Evolutionary conservation across 2,113 vertebrate genomes (phyloP).

Genomic region (Solea senegalensis): DNA sequence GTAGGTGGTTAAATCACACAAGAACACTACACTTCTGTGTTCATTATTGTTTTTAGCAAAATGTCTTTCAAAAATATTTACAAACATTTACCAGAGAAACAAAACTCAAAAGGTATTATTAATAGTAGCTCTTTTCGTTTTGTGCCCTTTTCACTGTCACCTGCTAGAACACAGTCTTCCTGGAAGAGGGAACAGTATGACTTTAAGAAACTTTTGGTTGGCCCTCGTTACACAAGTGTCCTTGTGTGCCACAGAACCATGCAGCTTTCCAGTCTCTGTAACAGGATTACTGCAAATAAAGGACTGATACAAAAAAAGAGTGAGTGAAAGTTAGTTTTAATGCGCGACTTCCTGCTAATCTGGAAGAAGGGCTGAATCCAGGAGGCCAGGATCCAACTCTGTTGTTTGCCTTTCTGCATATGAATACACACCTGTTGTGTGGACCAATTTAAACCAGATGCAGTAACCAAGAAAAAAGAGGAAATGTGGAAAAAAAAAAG

Average conservation of each 20-base stretch:
- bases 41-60: no score
- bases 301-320: background rate
- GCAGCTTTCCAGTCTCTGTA: slow-evolving; percentile 16
- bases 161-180: background rate
- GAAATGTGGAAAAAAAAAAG: background rate
- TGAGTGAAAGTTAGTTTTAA: background rate
- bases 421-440: background rate
- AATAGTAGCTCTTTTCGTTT: no score
- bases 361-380: background rate
- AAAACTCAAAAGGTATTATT: no score
- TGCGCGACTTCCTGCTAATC: slow-evolving; percentile 13
- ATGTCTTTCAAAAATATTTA: no score
- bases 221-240: no score
- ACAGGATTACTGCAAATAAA: slow-evolving; percentile 16
- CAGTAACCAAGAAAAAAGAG: background rate
- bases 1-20: no score
- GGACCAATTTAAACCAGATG: background rate
- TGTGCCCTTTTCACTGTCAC: background rate
- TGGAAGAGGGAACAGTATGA: background rate
- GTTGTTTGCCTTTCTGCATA: background rate
- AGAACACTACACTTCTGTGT: no score
- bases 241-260: no score
- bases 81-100: no score
- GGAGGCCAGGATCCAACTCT: background rate
- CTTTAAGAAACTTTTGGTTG: background rate